A percentile compares a stretch with the other conserved stretches of the same genome.
Evolutionary conservation across 2,113 vertebrate genomes (phyloP).

Genomic region (Semnornis frantzii): DNA sequence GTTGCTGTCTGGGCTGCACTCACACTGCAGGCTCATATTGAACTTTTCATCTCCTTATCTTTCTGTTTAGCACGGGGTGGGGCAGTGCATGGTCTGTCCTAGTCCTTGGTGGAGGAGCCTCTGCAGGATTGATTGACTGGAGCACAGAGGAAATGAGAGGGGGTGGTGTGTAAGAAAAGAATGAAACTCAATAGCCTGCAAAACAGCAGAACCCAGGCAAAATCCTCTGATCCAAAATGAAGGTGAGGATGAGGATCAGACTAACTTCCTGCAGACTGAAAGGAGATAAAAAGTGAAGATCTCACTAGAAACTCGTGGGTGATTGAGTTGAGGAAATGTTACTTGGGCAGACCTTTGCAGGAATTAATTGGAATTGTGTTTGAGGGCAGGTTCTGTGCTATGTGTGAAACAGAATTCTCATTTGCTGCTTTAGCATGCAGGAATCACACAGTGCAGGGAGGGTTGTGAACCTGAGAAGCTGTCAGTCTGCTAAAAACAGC

Average conservation of each 20-base stretch:
- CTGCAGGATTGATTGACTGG: neutral
- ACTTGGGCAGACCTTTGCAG: fast-evolving
- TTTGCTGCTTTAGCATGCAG: neutral
- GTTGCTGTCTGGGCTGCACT: too few species aligned
- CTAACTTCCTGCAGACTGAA: neutral
- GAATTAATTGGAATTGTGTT: neutral
- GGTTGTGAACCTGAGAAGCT: neutral
- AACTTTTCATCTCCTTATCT: neutral
- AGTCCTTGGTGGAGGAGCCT: neutral
- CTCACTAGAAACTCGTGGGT: neutral
- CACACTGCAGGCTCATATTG: too few species aligned
- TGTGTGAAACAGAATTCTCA: fast-evolving
- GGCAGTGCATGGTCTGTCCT: neutral
- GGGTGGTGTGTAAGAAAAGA: neutral
- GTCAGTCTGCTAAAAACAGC: neutral
- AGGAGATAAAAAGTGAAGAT: neutral
- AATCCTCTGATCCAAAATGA: neutral
- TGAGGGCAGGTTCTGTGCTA: fast-evolving
- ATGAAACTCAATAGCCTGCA: neutral
- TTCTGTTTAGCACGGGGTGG: fast-evolving
- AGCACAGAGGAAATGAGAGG: neutral
- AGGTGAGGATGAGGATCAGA: neutral
- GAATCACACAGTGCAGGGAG: neutral
- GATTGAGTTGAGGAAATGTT: neutral
- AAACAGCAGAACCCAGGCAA: neutral